These are phyloP conservation scores for Capitulum mitella DNA, from an alignment of 2,888 invertebrate genomes.

Conservation along the genomic window DNA sequence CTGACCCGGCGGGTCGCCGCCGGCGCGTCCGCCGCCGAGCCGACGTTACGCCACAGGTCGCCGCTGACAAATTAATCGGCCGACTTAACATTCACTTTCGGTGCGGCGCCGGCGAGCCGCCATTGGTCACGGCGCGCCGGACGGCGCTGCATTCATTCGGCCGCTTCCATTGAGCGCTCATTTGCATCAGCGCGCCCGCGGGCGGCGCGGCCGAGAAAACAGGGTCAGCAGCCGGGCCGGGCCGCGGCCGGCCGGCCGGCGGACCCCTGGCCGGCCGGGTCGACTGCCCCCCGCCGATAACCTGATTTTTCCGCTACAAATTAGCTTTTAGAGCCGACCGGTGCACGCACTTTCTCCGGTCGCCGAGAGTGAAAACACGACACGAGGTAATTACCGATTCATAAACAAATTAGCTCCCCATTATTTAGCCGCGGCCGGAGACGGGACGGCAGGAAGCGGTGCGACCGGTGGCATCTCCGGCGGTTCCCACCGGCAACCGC, in stretches of 20 bases:
- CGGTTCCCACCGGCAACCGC: background rate
- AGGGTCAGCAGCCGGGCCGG: background rate
- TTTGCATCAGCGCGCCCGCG: background rate
- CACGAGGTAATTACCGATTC: slow-evolving; percentile 9
- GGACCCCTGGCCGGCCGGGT: background rate
- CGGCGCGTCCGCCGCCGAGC: background rate
- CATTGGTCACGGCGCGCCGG: background rate
- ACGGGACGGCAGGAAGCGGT: background rate
- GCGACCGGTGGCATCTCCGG: background rate
- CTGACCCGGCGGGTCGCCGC: background rate
- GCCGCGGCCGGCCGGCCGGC: background rate
- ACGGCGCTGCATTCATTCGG: background rate
- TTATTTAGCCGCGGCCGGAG: background rate
- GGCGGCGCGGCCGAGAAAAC: background rate
- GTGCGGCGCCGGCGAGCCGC: background rate
- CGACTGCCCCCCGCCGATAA: background rate
- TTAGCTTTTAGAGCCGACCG: background rate
- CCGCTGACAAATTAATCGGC: slow-evolving; percentile 20
- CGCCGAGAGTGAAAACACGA: slow-evolving; percentile 17
- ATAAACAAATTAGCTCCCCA: slow-evolving; percentile 19
- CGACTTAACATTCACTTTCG: slow-evolving; percentile 18
- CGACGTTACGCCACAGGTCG: slow-evolving; percentile 4
- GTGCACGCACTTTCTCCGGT: background rate
- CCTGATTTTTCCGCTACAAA: slow-evolving; percentile 20
- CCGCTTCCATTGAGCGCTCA: background rate